A percentile compares a stretch with the other conserved stretches of the same genome.
These are phyloP conservation scores for Falco naumanni DNA, from an alignment of 2,797 vertebrate genomes.

Conservation along the genomic window DNA sequence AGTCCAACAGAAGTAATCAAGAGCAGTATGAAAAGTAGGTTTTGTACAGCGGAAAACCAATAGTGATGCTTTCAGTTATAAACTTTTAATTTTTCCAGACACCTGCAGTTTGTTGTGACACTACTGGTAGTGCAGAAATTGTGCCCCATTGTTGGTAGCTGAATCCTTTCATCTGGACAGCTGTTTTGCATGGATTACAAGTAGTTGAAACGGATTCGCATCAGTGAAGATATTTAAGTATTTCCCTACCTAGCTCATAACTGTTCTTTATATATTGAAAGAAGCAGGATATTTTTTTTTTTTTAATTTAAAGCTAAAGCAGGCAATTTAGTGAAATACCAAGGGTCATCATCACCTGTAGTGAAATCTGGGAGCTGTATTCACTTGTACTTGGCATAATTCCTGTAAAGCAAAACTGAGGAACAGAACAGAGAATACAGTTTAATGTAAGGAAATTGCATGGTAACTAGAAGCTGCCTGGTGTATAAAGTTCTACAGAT, in stretches of 20 bases:
- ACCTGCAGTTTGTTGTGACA: slow-evolving; percentile 1
- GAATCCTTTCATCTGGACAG: slow-evolving; percentile 9
- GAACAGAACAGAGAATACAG: not conserved
- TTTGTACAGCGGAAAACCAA: not conserved
- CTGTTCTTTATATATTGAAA: not conserved
- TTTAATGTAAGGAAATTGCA: not conserved
- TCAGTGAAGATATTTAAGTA: not conserved
- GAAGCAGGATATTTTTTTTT: not conserved
- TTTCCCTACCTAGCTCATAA: not conserved
- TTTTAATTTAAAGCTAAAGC: not conserved
- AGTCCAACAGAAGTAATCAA: slow-evolving; percentile 37
- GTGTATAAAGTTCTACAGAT: not conserved
- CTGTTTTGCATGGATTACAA: not conserved
- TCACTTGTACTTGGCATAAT: not conserved
- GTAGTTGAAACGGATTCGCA: not conserved
- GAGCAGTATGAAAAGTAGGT: not conserved
- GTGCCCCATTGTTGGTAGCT: not conserved
- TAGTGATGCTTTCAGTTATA: not conserved
- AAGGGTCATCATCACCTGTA: not conserved
- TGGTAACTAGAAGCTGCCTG: not conserved
- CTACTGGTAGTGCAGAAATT: not conserved
- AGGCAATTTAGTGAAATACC: not conserved
- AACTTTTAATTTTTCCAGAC: slow-evolving; percentile 6
- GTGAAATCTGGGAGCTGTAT: not conserved
- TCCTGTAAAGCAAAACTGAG: not conserved